Base-by-base conservation (phyloP, 2,797 vertebrate genomes). In the Anas georgica region DNA sequence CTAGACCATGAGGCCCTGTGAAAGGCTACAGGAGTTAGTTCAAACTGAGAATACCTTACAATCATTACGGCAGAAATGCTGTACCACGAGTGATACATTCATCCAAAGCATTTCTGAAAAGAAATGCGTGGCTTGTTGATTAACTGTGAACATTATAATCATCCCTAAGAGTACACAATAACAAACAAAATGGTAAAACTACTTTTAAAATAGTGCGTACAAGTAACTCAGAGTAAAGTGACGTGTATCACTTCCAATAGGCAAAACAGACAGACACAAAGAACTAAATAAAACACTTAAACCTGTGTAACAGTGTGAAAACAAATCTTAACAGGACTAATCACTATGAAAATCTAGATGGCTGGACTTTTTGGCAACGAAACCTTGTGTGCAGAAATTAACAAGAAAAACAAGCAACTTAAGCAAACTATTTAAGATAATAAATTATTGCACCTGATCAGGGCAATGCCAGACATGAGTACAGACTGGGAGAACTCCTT, bases 21-120 rank as follows among this genome's bases (percentile, higher is more conserved):
- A 76, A 46, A 66, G 58, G 9, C 46, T 12, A 33, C 0, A 11
- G 20, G 13, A 78, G 25, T 25, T 29, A 18, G 29, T 18, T 60
- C 39, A 31, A 39, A 33, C 0, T 7, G 14, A 29, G 66, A 73
- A 20, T 5, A 35, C 35, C 39, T 46, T 10, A 22, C 9, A n/a
- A 0, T 5, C 25, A 3, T 9, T 7, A 23, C 1, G 3, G 59
- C 15, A 41, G 46, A 23, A 70, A 23, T 0, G 2, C 58, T 25
- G 26, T 56, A 31, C 52, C 1, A 3, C 23, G 5, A 17, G 9
- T 1, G 18, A 52, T 6, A 29, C 10, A 3, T 7, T 23, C 10
- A 35, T 2, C 3, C 39, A 37, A 41, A 46, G 31, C 26, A 14
- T 13, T 62, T 18, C 83, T 59, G 52, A 15, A 28, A 41, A 31